Evolutionary conservation across 2,888 invertebrate species (phyloP).

Genomic region (Diadromus collaris): DNA sequence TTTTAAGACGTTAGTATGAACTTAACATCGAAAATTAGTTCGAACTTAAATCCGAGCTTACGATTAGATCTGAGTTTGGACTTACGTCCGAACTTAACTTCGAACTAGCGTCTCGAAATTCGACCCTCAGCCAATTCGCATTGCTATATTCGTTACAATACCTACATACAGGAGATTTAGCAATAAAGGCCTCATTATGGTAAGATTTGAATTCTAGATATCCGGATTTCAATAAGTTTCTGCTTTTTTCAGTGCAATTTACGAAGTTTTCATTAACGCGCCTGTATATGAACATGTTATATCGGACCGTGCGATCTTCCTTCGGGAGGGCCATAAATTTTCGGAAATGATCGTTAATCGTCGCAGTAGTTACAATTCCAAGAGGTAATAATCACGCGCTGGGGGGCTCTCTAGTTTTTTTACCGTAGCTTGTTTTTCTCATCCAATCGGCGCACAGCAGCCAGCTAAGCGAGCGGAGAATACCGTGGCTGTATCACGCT

Average conservation of each 20-base stretch:
- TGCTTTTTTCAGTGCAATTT: background rate
- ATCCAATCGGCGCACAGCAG: constrained; percentile 23
- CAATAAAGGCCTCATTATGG: background rate
- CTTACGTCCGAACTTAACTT: too few relatives aligned
- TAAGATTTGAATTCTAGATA: background rate
- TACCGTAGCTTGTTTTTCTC: constrained; percentile 45
- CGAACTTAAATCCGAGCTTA: too few relatives aligned
- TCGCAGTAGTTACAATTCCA: constrained; percentile 43
- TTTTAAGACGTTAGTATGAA: too few relatives aligned
- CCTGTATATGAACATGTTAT: background rate
- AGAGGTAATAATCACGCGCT: constrained; percentile 51
- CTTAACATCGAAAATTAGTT: too few relatives aligned
- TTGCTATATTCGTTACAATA: too few relatives aligned
- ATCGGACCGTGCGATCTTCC: constrained; percentile 29
- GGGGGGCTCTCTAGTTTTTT: constrained; percentile 45
- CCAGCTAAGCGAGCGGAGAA: constrained; percentile 3
- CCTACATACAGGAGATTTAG: too few relatives aligned
- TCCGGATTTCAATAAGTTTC: background rate
- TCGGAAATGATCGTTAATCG: constrained; percentile 49
- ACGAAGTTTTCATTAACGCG: constrained; percentile 1
- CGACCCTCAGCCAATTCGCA: too few relatives aligned
- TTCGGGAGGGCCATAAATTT: constrained; percentile 43
- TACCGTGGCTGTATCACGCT: constrained; percentile 8
- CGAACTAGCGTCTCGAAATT: too few relatives aligned
- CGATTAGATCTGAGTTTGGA: too few relatives aligned